Evolutionary conservation across 2,113 vertebrate genomes (phyloP).

Genomic region (Leucoraja erinaceus): DNA sequence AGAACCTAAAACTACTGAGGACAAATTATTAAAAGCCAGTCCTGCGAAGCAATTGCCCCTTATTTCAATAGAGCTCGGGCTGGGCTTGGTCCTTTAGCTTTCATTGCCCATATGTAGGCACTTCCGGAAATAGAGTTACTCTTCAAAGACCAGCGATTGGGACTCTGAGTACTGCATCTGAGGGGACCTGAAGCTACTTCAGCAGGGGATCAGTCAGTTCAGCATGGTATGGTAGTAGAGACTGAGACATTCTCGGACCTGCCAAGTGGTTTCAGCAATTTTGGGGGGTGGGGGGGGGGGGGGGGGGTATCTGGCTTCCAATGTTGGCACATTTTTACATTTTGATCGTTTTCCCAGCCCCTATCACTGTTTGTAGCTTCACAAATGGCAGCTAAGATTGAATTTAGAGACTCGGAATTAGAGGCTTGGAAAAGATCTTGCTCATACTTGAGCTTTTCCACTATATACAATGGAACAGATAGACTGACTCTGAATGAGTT

Average conservation of each 20-base stretch:
- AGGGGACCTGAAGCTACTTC: neutral
- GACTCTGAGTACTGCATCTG: neutral
- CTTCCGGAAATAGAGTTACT: neutral
- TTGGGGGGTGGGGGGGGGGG: too few species aligned
- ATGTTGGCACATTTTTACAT: too few species aligned
- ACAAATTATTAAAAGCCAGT: neutral
- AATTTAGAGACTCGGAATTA: conserved; percentile 12
- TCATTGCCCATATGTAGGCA: neutral
- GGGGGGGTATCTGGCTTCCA: too few species aligned
- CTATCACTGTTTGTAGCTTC: neutral
- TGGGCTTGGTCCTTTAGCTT: neutral
- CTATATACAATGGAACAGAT: neutral
- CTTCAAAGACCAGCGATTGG: too few species aligned
- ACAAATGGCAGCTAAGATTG: neutral
- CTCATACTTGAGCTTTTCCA: neutral
- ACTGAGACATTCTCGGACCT: neutral
- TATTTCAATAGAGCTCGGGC: too few species aligned
- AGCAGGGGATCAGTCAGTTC: neutral
- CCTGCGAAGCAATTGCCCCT: neutral
- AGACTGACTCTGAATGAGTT: neutral
- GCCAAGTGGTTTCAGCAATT: too few species aligned
- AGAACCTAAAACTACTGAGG: neutral
- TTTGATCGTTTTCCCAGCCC: too few species aligned
- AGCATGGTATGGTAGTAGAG: neutral
- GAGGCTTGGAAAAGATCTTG: neutral